Percentiles rank a stretch among this genome's conserved stretches.
Evolutionary conservation across 2,797 vertebrate species (phyloP).

Genomic region (Atherinosoma microstoma): DNA sequence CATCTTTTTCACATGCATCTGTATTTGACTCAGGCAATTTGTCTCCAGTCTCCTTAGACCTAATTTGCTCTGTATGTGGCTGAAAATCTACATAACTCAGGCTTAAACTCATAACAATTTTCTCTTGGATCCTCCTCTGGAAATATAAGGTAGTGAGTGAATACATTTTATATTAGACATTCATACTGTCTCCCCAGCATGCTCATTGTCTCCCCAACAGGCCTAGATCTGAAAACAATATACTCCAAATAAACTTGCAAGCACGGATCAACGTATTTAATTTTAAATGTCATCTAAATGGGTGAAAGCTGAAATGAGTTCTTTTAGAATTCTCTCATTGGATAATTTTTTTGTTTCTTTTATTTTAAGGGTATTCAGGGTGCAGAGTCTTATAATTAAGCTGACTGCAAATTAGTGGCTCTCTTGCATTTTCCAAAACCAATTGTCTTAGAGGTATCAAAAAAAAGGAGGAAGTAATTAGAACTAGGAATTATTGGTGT

Average conservation of each 20-base stretch:
- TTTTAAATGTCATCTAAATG: constrained; percentile 33
- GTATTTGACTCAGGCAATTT: constrained; percentile 62
- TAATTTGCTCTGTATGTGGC: constrained; percentile 60
- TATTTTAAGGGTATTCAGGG: constrained; percentile 19
- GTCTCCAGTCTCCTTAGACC: constrained; percentile 67
- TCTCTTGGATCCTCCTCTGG: constrained; percentile 46
- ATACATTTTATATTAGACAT: constrained; percentile 67
- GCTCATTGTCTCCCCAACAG: constrained; percentile 58
- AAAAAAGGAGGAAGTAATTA: constrained; percentile 53
- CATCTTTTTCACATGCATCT: constrained; percentile 41
- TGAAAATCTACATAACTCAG: constrained; percentile 53
- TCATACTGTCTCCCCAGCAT: constrained; percentile 52
- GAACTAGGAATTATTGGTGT: constrained; percentile 46
- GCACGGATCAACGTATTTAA: constrained; percentile 41
- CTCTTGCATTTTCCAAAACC: constrained; percentile 43
- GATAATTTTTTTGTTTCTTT: background rate
- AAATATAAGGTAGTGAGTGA: constrained; percentile 59
- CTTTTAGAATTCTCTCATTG: constrained; percentile 29
- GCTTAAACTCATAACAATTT: constrained; percentile 58
- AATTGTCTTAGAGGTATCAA: constrained; percentile 39
- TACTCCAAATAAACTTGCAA: constrained; percentile 39
- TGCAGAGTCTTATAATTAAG: constrained; percentile 41
- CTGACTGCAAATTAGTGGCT: constrained; percentile 41
- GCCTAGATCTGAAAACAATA: constrained; percentile 45
- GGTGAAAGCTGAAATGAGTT: constrained; percentile 39